Evolutionary conservation across 2,888 invertebrate species (phyloP).

Genomic region (Lasioglossum figueresi): DNA sequence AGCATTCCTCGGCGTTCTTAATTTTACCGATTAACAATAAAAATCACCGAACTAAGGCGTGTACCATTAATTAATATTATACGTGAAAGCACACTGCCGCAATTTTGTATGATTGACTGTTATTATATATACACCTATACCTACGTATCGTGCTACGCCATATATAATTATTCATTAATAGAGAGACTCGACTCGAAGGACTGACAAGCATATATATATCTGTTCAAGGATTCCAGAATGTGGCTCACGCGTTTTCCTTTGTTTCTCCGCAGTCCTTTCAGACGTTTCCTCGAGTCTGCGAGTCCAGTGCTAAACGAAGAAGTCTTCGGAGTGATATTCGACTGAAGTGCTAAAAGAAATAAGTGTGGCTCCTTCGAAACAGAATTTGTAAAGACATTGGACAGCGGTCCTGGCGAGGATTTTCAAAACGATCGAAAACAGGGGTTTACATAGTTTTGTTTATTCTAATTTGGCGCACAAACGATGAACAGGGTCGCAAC

Average conservation of each 20-base stretch:
- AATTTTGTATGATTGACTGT: conserved; percentile 79
- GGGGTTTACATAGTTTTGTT: neutral
- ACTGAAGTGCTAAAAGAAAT: neutral
- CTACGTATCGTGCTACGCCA: conserved; percentile 55
- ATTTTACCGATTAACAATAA: conserved; percentile 64
- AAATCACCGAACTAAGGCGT: conserved; percentile 44
- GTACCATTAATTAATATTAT: conserved; percentile 71
- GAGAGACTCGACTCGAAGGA: conserved; percentile 42
- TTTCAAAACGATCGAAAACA: neutral
- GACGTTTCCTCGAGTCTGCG: neutral
- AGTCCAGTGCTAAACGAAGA: neutral
- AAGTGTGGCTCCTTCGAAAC: neutral
- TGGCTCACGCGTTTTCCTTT: neutral
- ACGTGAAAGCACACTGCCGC: conserved; percentile 79
- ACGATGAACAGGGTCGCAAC: neutral
- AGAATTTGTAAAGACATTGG: neutral
- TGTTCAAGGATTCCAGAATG: conserved; percentile 37
- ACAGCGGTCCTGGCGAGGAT: neutral
- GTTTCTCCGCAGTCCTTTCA: neutral
- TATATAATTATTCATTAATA: conserved; percentile 53
- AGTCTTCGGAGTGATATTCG: neutral
- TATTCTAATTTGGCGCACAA: neutral
- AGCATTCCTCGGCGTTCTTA: conserved; percentile 64
- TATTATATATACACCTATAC: conserved; percentile 71
- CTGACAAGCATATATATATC: conserved; percentile 29